Percentiles rank a stretch among this genome's conserved stretches.
These are phyloP conservation scores for Catharus fuscescens DNA, from an alignment of 2,113 vertebrate species.

Conservation along the genomic window DNA sequence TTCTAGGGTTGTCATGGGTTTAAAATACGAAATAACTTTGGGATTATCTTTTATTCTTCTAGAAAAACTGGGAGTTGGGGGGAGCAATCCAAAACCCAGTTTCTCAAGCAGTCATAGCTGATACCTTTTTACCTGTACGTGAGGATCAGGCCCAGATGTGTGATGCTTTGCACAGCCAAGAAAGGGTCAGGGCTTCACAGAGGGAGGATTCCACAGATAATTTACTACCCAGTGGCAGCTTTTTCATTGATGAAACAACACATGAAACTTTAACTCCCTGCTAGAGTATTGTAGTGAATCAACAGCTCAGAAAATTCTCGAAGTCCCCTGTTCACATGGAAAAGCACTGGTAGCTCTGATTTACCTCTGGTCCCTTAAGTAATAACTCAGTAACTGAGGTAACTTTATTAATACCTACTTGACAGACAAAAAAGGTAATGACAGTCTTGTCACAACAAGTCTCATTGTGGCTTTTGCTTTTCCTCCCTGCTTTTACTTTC, in stretches of 20 bases:
- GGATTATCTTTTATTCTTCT: neutral
- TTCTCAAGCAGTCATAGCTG: neutral
- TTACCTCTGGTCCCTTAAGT: neutral
- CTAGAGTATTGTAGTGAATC: neutral
- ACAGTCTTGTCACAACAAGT: neutral
- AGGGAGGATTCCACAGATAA: neutral
- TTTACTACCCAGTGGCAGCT: neutral
- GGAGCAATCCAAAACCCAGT: neutral
- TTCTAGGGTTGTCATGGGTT: neutral
- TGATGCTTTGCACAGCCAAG: neutral
- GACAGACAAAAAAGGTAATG: neutral
- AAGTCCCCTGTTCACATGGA: neutral
- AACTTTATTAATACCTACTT: neutral
- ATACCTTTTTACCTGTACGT: neutral
- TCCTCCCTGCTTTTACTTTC: neutral
- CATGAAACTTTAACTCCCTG: neutral
- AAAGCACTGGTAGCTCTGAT: neutral
- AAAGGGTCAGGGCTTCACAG: neutral
- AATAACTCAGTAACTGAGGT: neutral
- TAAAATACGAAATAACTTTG: neutral
- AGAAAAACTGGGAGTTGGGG: neutral
- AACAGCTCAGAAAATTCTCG: neutral
- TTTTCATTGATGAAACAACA: neutral
- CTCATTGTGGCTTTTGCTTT: neutral
- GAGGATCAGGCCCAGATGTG: neutral